A percentile compares a stretch with the other conserved stretches of the same genome.
Conservation (phyloP, 2,113 vertebrate genomes). For the Albula goreensis region DNA sequence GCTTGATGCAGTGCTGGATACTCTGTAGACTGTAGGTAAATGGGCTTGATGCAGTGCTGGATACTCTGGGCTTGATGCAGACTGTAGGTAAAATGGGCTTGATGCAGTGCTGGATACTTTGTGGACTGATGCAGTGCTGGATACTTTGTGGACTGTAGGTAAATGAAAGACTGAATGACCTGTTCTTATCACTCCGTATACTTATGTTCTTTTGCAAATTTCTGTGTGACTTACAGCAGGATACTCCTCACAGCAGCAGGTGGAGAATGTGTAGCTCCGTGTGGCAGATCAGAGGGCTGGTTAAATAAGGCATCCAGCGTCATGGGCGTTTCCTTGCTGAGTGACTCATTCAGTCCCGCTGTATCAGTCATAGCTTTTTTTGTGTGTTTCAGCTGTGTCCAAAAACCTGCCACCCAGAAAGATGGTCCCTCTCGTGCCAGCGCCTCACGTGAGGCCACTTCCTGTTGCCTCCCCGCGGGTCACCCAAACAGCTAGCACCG, state of each 20-base stretch:
- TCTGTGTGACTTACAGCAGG: background rate
- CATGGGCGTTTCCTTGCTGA: background rate
- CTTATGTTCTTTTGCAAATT: no score
- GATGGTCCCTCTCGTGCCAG: slow-evolving; percentile 61
- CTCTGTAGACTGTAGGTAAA: no score
- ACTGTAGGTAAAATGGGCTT: no score
- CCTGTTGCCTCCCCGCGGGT: slow-evolving; percentile 55
- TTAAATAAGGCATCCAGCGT: background rate
- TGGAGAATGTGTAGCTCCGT: background rate
- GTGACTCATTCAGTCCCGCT: background rate
- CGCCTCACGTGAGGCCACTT: slow-evolving; percentile 20
- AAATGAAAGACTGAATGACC: no score
- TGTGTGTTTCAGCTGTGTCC: slow-evolving; percentile 49
- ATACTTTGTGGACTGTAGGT: no score
- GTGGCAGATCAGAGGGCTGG: background rate
- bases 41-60: no score
- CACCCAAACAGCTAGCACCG: slow-evolving; percentile 21
- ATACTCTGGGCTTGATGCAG: no score
- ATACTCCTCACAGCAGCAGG: background rate
- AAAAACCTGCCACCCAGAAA: slow-evolving; percentile 43
- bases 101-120: no score
- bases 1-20: no score
- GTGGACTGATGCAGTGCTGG: no score
- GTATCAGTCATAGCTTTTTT: background rate
- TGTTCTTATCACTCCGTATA: no score